These are phyloP conservation scores for Drosophila murphyi DNA, from an alignment of 1,140 invertebrate genomes.

Conservation along the genomic window DNA sequence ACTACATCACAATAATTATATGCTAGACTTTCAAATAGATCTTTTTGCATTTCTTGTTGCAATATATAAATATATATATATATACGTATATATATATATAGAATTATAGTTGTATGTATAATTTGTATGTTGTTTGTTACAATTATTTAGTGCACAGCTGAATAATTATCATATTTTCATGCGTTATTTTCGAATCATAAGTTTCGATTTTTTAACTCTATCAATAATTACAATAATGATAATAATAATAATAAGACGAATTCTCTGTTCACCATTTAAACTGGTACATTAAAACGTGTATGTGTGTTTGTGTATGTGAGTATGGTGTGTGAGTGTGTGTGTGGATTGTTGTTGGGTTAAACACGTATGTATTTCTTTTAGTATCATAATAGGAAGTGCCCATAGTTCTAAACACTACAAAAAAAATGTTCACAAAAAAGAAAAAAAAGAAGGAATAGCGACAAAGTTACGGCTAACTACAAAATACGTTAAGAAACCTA, in stretches of 20 bases:
- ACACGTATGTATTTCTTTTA: background rate
- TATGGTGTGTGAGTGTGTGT: background rate
- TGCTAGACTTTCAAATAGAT: constrained; percentile 73
- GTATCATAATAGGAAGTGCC: constrained; percentile 35
- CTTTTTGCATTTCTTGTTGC: constrained; percentile 28
- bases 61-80: constrained; percentile 26
- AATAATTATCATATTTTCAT: constrained; percentile 44
- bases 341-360: constrained; percentile 9
- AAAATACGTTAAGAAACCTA: constrained; percentile 79
- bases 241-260: constrained; percentile 30
- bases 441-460: constrained; percentile 29
- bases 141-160: constrained; percentile 56
- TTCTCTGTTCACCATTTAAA: constrained; percentile 21
- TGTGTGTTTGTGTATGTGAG: too few relatives aligned
- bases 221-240: constrained; percentile 24
- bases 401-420: constrained; percentile 20
- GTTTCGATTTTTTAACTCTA: background rate
- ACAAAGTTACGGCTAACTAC: constrained; percentile 66
- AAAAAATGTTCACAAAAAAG: constrained; percentile 27
- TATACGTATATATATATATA: constrained; percentile 31
- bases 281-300: constrained; percentile 32
- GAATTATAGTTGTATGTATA: background rate
- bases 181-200: constrained; percentile 36
- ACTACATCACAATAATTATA: constrained; percentile 84
- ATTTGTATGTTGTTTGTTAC: constrained; percentile 31